These are phyloP conservation scores for human (Homo sapiens) DNA, from an alignment of 2,113 vertebrate species.

Conservation along the genomic window DNA sequence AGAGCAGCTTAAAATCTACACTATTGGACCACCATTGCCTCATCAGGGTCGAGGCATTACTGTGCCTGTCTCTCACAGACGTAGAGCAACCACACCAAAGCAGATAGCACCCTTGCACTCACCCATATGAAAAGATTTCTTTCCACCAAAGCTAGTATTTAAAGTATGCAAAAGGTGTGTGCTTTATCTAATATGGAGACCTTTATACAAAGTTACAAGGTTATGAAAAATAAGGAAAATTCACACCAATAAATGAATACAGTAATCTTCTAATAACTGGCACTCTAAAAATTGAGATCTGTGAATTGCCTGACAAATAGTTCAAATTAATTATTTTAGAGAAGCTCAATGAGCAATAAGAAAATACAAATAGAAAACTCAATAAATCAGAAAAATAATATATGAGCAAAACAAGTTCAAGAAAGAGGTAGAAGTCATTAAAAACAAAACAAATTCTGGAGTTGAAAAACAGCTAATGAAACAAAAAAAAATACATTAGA, in stretches of 20 bases:
- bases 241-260: neutral
- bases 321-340: neutral
- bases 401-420: neutral
- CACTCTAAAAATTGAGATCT: neutral
- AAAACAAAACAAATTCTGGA: neutral
- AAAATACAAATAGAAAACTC: neutral
- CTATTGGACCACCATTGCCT: neutral
- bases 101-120: neutral
- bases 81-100: neutral
- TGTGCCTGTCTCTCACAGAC: neutral
- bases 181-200: neutral
- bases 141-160: no score
- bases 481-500: neutral
- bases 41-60: neutral
- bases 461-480: neutral
- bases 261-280: neutral
- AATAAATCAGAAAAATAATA: neutral
- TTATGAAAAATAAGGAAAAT: neutral
- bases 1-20: no score
- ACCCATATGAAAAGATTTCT: neutral
- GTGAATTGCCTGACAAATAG: neutral
- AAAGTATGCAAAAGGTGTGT: neutral
- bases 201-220: neutral
- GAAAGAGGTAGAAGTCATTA: neutral
- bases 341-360: neutral